Percentiles rank a stretch among this genome's conserved stretches.
Evolutionary conservation across 2,888 invertebrate species (phyloP).

Genomic region (Tetheella fluctuosa): DNA sequence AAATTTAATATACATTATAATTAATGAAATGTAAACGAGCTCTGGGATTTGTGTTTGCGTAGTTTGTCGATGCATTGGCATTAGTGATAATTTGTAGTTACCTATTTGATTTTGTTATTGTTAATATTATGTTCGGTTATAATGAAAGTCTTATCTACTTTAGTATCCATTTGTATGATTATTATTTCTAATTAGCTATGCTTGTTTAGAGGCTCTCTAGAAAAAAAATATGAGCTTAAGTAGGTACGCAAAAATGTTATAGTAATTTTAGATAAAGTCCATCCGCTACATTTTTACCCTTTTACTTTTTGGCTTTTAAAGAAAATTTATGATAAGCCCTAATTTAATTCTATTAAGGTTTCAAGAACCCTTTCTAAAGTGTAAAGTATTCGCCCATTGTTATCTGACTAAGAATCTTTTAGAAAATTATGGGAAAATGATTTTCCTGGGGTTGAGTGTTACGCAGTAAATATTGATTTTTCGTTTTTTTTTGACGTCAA

Average conservation of each 20-base stretch:
- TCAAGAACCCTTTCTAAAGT: not conserved
- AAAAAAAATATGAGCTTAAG: not conserved
- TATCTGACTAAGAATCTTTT: not conserved
- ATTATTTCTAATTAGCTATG: not conserved
- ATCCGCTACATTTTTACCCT: not conserved
- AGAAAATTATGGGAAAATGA: not conserved
- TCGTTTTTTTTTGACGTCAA: too few relatives aligned
- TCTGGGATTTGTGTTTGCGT: not conserved
- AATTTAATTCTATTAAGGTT: slow-evolving; percentile 8
- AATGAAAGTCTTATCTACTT: not conserved
- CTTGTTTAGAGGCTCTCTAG: not conserved
- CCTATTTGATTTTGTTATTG: slow-evolving; percentile 1
- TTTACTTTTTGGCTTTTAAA: not conserved
- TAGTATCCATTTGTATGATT: not conserved
- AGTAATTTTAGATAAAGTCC: not conserved
- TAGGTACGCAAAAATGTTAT: not conserved
- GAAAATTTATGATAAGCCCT: slow-evolving; percentile 4
- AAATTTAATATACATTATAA: not conserved
- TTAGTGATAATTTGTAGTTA: not conserved
- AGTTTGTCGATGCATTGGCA: not conserved
- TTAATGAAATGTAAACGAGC: slow-evolving; percentile 5
- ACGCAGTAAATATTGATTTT: not conserved
- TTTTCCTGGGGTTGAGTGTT: not conserved
- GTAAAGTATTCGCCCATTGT: not conserved
- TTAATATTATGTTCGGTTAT: not conserved